A percentile compares a stretch with the other conserved stretches of the same genome.
Conservation (phyloP, 1,140 invertebrate species). For the Parapsyche elsis region DNA sequence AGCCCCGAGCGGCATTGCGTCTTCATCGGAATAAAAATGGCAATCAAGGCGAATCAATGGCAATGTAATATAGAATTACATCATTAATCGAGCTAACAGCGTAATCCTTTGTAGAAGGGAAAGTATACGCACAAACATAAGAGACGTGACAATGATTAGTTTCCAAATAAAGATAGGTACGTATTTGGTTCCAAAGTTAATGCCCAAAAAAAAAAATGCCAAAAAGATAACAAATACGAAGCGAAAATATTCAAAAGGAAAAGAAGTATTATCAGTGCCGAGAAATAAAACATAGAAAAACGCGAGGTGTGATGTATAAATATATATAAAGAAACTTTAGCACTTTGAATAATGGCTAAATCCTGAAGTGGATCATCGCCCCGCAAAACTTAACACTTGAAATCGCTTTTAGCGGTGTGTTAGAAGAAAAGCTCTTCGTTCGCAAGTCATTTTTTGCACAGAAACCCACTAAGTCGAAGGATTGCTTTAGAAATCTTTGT, state of each 20-base stretch:
- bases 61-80: background rate
- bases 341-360: conserved; percentile 41
- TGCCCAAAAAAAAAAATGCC: too few relatives aligned
- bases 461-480: background rate
- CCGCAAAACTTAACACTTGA: conserved; percentile 35
- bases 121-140: background rate
- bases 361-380: conserved; percentile 42
- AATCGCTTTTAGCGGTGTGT: conserved; percentile 23
- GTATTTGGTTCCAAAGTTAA: background rate
- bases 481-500: background rate
- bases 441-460: conserved; percentile 22
- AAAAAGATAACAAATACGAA: background rate
- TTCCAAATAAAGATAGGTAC: too few relatives aligned
- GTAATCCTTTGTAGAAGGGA: background rate
- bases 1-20: conserved; percentile 11
- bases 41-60: conserved; percentile 10
- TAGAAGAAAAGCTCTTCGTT: conserved; percentile 17
- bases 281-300: background rate
- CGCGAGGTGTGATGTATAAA: conserved; percentile 22
- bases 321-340: conserved; percentile 27
- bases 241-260: too few relatives aligned
- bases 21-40: conserved; percentile 14
- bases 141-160: background rate
- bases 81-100: background rate
- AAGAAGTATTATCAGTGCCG: background rate